Conservation (phyloP, 2,888 invertebrate species). For the Megamerina dolium region DNA sequence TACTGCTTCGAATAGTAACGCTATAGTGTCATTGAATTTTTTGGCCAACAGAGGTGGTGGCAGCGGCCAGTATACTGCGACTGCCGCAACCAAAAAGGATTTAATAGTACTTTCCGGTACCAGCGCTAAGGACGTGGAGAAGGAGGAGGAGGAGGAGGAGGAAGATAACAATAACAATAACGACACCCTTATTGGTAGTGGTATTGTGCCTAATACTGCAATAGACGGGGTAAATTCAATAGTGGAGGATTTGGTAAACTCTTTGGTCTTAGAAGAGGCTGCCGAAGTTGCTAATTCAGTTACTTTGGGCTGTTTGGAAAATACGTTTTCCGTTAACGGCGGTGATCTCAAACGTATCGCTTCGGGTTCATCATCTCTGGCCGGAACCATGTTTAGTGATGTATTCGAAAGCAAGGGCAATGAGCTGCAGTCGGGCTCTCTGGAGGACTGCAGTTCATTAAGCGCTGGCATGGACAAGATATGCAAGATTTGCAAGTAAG, state of each 20-base stretch:
- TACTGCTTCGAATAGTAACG: not conserved
- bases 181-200: constrained; percentile 11
- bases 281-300: constrained; percentile 4
- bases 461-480: constrained; percentile 54
- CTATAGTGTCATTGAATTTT: too few relatives aligned
- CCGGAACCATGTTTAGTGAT: constrained; percentile 26
- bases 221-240: constrained; percentile 24
- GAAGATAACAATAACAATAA: constrained; percentile 1
- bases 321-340: constrained; percentile 12
- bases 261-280: constrained; percentile 20
- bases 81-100: too few relatives aligned
- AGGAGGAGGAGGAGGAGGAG: too few relatives aligned
- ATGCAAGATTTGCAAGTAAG: constrained; percentile 63
- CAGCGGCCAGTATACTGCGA: not conserved
- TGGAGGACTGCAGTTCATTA: constrained; percentile 46
- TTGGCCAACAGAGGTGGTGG: too few relatives aligned
- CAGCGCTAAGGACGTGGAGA: too few relatives aligned
- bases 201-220: too few relatives aligned
- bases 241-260: constrained; percentile 22
- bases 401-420: constrained; percentile 39
- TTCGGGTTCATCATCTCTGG: constrained; percentile 23
- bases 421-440: constrained; percentile 40
- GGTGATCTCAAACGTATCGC: constrained; percentile 17
- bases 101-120: too few relatives aligned
- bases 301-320: constrained; percentile 12